Evolutionary conservation across 1,140 invertebrate species (phyloP).

Genomic region (Caenorhabditis tropicalis): DNA sequence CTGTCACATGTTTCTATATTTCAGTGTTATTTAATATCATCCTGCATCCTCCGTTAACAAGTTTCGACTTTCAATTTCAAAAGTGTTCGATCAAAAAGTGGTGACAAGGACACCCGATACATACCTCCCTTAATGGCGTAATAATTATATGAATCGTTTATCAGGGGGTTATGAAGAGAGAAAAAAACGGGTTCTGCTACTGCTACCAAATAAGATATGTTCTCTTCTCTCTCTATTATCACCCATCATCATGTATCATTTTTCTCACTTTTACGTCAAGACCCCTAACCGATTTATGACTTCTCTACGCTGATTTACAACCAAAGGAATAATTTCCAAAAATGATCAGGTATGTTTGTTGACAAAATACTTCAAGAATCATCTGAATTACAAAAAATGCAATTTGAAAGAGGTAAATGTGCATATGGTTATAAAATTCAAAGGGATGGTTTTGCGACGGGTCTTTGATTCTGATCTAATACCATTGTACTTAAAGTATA

Average conservation of each 20-base stretch:
- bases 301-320: slow-evolving; percentile 30
- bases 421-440: not conserved
- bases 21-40: no score
- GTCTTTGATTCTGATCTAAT: slow-evolving; percentile 36
- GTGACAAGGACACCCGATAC: not conserved
- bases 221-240: slow-evolving; percentile 17
- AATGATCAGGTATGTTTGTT: slow-evolving; percentile 31
- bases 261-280: slow-evolving; percentile 17
- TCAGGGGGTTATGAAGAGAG: not conserved
- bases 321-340: not conserved
- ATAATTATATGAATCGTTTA: slow-evolving; percentile 28
- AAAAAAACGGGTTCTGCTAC: slow-evolving; percentile 15
- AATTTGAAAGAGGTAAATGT: no score
- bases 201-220: not conserved
- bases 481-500: slow-evolving; percentile 31
- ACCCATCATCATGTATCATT: slow-evolving; percentile 32
- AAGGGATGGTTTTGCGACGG: not conserved
- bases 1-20: no score
- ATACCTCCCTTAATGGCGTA: not conserved
- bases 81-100: slow-evolving; percentile 31
- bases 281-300: slow-evolving; percentile 42
- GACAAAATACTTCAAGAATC: no score
- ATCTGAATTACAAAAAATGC: no score
- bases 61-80: slow-evolving; percentile 3
- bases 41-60: not conserved